phyloP scores from a whole-genome alignment of 2,113 vertebrate species.

The Elephas maximus region DNA sequence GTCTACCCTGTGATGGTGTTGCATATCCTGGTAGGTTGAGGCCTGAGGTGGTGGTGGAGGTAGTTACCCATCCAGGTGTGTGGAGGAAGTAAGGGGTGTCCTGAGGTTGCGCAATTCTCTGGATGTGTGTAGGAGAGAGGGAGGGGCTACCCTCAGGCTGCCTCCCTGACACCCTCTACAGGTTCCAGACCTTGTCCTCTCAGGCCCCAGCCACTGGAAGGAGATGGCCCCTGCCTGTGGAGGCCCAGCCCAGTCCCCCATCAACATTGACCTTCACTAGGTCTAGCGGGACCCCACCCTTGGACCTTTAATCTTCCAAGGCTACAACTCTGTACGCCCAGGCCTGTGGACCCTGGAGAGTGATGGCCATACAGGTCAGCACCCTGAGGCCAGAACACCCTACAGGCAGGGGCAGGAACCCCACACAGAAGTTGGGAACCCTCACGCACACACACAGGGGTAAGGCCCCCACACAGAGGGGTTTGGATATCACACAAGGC shows the following conservation, averaged over 20 bases:
- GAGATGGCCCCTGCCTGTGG: constrained; percentile 78
- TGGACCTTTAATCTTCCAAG: constrained; percentile 88
- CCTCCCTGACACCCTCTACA: background rate
- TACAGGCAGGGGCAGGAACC: background rate
- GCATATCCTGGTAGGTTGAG: background rate
- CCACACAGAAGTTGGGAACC: background rate
- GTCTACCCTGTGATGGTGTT: background rate
- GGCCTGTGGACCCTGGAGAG: constrained; percentile 91
- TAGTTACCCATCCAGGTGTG: background rate
- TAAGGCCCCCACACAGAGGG: background rate
- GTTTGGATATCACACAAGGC: background rate
- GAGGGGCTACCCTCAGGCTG: background rate
- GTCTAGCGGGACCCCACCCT: constrained; percentile 86
- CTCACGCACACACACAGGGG: background rate
- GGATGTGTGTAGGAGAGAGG: background rate
- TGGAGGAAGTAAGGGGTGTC: background rate
- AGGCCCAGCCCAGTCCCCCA: constrained; percentile 90
- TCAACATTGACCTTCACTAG: constrained; percentile 88
- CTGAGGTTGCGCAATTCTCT: background rate
- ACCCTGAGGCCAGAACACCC: background rate
- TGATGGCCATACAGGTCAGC: constrained; percentile 89
- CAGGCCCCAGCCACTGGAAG: constrained; percentile 88
- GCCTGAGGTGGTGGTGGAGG: accelerated
- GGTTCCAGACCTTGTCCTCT: background rate
- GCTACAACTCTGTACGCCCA: constrained; percentile 88